These are phyloP conservation scores for Bostrychus sinensis DNA, from an alignment of 2,113 vertebrate genomes.

Conservation along the genomic window DNA sequence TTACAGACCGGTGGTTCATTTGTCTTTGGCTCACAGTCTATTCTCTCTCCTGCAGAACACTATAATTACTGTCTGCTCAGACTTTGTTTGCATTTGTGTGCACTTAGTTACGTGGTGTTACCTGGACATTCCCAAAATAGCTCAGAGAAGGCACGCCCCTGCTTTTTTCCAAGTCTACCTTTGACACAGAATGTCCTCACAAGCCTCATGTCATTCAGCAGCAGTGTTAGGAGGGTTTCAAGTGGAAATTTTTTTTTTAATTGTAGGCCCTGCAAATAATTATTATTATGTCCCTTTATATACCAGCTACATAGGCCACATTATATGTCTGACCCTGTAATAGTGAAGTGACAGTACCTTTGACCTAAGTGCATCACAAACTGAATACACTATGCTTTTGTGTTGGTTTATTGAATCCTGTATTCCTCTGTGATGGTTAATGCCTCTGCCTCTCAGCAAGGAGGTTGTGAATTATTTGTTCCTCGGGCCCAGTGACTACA, in stretches of 20 bases:
- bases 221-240: not conserved
- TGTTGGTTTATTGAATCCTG: not conserved
- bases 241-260: slow-evolving; percentile 4
- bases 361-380: no score
- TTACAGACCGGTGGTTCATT: no score
- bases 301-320: not conserved
- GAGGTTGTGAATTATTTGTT: not conserved
- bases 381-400: not conserved
- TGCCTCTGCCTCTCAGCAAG: not conserved
- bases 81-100: slow-evolving; percentile 24
- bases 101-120: not conserved
- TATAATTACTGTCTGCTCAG: slow-evolving; percentile 17
- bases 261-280: slow-evolving; percentile 1
- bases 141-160: slow-evolving; percentile 6
- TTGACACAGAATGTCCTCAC: not conserved
- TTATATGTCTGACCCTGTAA: no score
- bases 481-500: no score
- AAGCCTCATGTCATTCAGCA: not conserved
- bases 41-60: no score
- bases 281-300: not conserved
- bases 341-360: no score
- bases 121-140: slow-evolving; percentile 23
- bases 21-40: not conserved
- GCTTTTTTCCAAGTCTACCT: not conserved
- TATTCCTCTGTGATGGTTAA: not conserved